Evolutionary conservation across 2,888 invertebrate species (phyloP).

Genomic region (Diarsia brunnea): DNA sequence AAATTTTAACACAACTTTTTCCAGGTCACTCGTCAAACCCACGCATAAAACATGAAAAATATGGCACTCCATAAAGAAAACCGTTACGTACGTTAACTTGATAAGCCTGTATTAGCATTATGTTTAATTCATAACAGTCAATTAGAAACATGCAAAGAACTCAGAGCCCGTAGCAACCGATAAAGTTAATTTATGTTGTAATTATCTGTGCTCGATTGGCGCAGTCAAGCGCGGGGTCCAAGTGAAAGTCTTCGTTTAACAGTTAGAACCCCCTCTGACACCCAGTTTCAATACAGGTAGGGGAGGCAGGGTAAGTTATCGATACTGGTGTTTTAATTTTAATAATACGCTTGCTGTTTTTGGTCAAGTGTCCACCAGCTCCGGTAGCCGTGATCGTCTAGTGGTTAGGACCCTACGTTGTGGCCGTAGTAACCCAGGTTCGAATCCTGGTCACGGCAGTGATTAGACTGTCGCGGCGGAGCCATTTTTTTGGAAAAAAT

Average conservation of each 20-base stretch:
- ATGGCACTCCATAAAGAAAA: conserved; percentile 28
- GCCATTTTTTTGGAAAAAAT: conserved; percentile 4
- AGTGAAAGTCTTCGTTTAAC: conserved; percentile 49
- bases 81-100: conserved; percentile 32
- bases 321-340: conserved; percentile 9
- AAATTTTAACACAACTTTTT: conserved; percentile 1
- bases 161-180: conserved; percentile 59
- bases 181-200: conserved; percentile 66
- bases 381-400: conserved; percentile 89
- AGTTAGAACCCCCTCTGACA: conserved; percentile 4
- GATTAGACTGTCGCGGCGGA: conserved; percentile 63
- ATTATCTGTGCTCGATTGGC: conserved; percentile 66
- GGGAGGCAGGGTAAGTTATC: conserved; percentile 34
- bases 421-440: conserved; percentile 93
- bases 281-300: conserved; percentile 2
- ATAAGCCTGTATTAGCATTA: conserved; percentile 44
- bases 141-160: conserved; percentile 61
- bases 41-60: conserved; percentile 32
- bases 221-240: conserved; percentile 60
- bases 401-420: conserved; percentile 94
- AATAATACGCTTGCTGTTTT: conserved; percentile 42
- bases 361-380: conserved; percentile 78
- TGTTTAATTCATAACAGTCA: conserved; percentile 62
- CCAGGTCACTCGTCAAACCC: conserved; percentile 1
- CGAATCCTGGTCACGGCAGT: conserved; percentile 93